Evolutionary conservation across 2,797 vertebrate species (phyloP).

Genomic region (Acanthornis magna): DNA sequence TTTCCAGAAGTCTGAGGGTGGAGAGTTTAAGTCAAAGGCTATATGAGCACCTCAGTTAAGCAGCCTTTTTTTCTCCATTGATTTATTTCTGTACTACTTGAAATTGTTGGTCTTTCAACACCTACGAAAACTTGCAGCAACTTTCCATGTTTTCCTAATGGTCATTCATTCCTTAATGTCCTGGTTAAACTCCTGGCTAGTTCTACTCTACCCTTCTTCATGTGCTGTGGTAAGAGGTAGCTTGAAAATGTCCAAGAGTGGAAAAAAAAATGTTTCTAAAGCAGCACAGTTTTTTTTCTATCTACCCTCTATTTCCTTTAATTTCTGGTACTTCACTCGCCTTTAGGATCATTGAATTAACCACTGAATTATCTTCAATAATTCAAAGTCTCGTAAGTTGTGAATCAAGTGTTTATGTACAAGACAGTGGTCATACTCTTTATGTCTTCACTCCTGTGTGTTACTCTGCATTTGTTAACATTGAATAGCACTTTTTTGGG

Average conservation of each 20-base stretch:
- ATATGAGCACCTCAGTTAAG: background rate
- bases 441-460: background rate
- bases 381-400: background rate
- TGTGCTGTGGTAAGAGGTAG: too few species aligned
- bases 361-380: background rate
- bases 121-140: background rate
- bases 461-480: background rate
- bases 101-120: background rate
- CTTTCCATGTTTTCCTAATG: fast-evolving
- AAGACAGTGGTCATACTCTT: background rate
- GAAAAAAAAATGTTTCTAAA: background rate
- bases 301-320: background rate
- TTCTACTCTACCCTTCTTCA: background rate
- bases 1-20: background rate
- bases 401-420: background rate
- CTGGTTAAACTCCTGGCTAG: background rate
- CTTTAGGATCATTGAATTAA: background rate
- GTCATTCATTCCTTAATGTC: background rate
- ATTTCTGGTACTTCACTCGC: background rate
- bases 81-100: background rate
- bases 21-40: background rate
- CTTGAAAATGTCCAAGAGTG: background rate
- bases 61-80: background rate
- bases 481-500: background rate
- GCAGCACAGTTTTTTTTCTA: background rate